Percentiles rank a stretch among this genome's conserved stretches.
These are phyloP conservation scores for Drosophila hamatofila DNA, from an alignment of 2,888 invertebrate genomes.

Conservation along the genomic window DNA sequence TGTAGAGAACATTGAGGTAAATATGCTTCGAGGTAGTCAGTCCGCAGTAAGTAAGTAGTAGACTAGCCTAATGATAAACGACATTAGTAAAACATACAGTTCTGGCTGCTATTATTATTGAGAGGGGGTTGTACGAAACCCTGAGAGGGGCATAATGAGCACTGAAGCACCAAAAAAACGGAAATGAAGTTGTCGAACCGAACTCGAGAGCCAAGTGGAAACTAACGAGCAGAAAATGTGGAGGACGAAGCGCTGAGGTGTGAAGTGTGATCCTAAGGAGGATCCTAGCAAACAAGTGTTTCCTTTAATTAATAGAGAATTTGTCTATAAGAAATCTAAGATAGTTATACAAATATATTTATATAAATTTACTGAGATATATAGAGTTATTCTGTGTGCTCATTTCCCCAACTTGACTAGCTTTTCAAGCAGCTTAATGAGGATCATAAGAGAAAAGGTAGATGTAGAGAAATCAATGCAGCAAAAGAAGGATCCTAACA, in stretches of 20 bases:
- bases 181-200: constrained; percentile 66
- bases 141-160: constrained; percentile 51
- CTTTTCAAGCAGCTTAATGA: no score
- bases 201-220: constrained; percentile 28
- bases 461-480: no score
- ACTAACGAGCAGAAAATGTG: constrained; percentile 43
- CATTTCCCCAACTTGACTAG: no score
- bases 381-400: no score
- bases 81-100: constrained; percentile 63
- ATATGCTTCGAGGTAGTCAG: constrained; percentile 34
- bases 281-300: neutral
- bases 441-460: no score
- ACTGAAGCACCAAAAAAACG: constrained; percentile 32
- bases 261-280: neutral
- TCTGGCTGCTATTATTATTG: constrained; percentile 3
- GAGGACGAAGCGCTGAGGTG: neutral
- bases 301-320: neutral
- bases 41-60: constrained; percentile 18
- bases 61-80: constrained; percentile 75
- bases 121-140: constrained; percentile 7
- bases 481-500: no score
- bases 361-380: no score
- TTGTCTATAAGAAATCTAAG: neutral
- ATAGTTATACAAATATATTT: no score
- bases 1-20: constrained; percentile 48